Evolutionary conservation across 2,888 invertebrate species (phyloP).

Genomic region (Salticus scenicus): DNA sequence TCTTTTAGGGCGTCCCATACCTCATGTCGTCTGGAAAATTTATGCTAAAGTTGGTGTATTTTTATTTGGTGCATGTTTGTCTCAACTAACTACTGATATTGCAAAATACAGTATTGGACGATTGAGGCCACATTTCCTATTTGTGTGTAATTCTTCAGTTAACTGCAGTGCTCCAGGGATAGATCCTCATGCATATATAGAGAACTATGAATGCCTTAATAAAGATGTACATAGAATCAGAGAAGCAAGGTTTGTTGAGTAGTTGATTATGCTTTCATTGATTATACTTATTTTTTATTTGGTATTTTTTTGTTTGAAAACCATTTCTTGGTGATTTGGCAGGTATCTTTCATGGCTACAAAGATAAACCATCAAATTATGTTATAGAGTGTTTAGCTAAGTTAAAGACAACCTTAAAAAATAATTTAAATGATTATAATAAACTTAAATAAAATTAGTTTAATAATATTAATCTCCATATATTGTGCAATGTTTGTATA

Average conservation of each 20-base stretch:
- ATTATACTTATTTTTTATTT: not conserved
- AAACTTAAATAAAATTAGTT: too few relatives aligned
- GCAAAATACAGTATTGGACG: conserved; percentile 95
- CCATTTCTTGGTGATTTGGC: too few relatives aligned
- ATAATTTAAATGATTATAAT: too few relatives aligned
- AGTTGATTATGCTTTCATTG: too few relatives aligned
- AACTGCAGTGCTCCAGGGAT: conserved; percentile 27
- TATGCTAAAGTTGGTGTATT: conserved; percentile 79
- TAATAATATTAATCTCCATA: too few relatives aligned
- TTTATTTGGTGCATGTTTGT: conserved; percentile 89
- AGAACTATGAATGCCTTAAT: conserved; percentile 73
- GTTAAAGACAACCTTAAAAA: too few relatives aligned
- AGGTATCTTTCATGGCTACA: too few relatives aligned
- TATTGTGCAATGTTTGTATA: too few relatives aligned
- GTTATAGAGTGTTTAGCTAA: too few relatives aligned
- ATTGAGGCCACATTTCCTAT: conserved; percentile 94
- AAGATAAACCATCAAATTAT: too few relatives aligned
- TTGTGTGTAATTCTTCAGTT: conserved; percentile 85
- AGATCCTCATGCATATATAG: conserved; percentile 73
- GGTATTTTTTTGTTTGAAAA: not conserved
- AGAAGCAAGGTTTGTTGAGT: conserved; percentile 62
- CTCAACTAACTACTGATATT: conserved; percentile 91
- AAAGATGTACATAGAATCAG: conserved; percentile 44
- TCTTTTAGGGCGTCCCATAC: conserved; percentile 52
- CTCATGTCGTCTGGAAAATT: conserved; percentile 45